phyloP scores from a whole-genome alignment of 64 coral and sea anemone genomes.

The Platygyra sinensis region DNA sequence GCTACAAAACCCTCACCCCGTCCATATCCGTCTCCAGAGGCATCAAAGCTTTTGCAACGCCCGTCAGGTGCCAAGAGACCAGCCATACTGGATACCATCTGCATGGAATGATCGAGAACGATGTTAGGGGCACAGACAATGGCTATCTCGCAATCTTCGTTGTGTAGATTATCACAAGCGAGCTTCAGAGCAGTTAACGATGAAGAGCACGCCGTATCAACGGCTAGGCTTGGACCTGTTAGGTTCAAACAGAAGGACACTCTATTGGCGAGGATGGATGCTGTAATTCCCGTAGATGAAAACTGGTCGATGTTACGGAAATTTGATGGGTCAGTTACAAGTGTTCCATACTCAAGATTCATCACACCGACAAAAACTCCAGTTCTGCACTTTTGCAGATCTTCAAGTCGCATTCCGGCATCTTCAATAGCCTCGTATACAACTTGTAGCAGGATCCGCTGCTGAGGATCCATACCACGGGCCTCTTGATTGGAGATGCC shows the following conservation, averaged over 20 bases:
- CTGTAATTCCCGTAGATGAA: constrained; percentile 31
- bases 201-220: constrained; percentile 82
- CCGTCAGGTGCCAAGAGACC: constrained; percentile 68
- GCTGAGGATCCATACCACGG: constrained; percentile 72
- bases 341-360: constrained; percentile 60
- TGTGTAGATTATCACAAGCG: constrained; percentile 49
- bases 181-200: constrained; percentile 73
- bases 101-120: constrained; percentile 2
- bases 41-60: constrained; percentile 72
- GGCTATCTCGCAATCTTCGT: constrained; percentile 55
- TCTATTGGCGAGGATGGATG: constrained; percentile 36
- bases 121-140: constrained; percentile 63
- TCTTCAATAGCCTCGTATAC: constrained; percentile 70
- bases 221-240: constrained; percentile 63
- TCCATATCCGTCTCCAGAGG: constrained; percentile 68
- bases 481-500: constrained; percentile 73
- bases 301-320: constrained; percentile 55
- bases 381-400: constrained; percentile 59
- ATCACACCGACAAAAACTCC: constrained; percentile 81
- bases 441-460: constrained; percentile 71
- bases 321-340: constrained; percentile 5
- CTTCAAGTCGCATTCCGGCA: constrained; percentile 50
- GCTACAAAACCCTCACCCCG: constrained; percentile 72
- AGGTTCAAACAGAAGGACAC: constrained; percentile 59
- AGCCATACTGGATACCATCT: constrained; percentile 33